phyloP scores from a whole-genome alignment of 92 coral and sea anemone species.

The Zoanthus sociatus region DNA sequence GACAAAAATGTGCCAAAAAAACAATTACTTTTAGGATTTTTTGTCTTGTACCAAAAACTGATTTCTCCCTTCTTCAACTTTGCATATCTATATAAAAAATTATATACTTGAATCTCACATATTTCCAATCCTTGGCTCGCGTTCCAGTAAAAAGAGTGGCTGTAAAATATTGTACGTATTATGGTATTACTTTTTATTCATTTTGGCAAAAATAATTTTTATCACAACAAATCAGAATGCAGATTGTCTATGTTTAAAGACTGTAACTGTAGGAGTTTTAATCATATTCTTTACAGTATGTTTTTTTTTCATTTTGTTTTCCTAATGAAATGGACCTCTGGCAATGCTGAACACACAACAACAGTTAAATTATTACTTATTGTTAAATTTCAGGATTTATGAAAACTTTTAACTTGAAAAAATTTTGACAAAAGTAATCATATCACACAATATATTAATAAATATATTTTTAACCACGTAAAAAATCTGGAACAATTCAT shows the following conservation, averaged over 20 bases:
- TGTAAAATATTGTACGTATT: not conserved
- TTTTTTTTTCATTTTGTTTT: not conserved
- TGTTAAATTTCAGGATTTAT: not conserved
- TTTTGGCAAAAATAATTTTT: conserved; percentile 2
- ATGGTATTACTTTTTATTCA: not conserved
- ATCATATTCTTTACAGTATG: not conserved
- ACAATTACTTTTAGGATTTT: too few species aligned
- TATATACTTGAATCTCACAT: not conserved
- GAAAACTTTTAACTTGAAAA: not conserved
- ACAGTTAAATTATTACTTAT: not conserved
- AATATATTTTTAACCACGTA: not conserved
- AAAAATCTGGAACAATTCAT: not conserved
- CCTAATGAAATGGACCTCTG: not conserved
- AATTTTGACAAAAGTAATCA: not conserved
- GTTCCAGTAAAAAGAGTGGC: too few species aligned
- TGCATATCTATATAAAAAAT: not conserved
- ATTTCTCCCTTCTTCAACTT: not conserved
- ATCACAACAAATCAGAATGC: conserved; percentile 12
- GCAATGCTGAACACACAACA: not conserved
- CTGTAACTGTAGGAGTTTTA: conserved; percentile 10
- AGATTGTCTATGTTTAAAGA: conserved; percentile 33
- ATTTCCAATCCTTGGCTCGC: too few species aligned
- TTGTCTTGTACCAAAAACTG: not conserved
- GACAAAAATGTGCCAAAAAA: too few species aligned
- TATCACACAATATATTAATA: not conserved